Evolutionary conservation across 2,113 vertebrate genomes (phyloP).

Genomic region (Zosterops hypoxanthus): DNA sequence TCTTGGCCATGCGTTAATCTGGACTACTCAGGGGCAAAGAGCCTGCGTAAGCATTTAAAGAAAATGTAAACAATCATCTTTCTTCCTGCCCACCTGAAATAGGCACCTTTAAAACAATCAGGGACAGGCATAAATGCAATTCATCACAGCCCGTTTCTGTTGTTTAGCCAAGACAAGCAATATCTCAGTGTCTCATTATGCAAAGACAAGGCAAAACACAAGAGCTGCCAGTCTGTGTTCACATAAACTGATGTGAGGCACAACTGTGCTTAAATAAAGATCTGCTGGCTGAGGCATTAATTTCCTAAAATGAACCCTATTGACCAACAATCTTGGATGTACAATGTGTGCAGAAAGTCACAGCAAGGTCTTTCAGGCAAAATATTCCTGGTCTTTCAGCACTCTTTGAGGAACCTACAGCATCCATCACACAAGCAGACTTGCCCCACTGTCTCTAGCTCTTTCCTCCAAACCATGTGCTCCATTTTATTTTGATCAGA

Average conservation of each 20-base stretch:
- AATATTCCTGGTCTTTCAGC: background rate
- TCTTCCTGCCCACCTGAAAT: constrained; percentile 15
- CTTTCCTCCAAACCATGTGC: background rate
- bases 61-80: constrained; percentile 43
- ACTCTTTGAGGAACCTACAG: background rate
- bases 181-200: background rate
- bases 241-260: background rate
- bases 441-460: background rate
- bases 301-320: background rate
- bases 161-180: constrained; percentile 9
- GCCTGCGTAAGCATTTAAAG: background rate
- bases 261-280: background rate
- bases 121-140: constrained; percentile 4
- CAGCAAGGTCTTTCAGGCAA: background rate
- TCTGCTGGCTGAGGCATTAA: background rate
- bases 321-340: background rate
- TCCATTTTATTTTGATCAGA: background rate
- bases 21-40: background rate
- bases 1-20: background rate
- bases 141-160: background rate
- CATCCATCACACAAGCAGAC: background rate
- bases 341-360: background rate
- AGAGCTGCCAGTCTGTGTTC: background rate
- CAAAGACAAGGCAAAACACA: background rate
- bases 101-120: background rate